Percentiles rank a stretch among this genome's conserved stretches.
Evolutionary conservation across 2,888 invertebrate species (phyloP).

Genomic region (Hirudinaria manillensis): DNA sequence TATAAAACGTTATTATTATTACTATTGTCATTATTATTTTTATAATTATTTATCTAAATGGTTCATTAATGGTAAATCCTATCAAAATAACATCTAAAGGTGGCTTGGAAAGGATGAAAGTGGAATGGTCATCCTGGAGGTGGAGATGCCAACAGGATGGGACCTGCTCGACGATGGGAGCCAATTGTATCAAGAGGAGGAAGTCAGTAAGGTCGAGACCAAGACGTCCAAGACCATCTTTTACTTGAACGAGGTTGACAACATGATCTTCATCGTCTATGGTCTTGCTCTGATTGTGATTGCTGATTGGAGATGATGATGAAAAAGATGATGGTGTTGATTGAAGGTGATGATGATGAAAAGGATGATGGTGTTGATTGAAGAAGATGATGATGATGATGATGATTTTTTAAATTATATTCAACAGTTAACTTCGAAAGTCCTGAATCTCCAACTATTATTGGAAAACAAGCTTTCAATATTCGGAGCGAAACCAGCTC

Average conservation of each 20-base stretch:
- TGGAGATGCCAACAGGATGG: background rate
- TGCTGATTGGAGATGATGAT: background rate
- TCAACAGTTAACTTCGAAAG: background rate
- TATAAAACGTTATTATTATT: too few species aligned
- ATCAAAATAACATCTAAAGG: background rate
- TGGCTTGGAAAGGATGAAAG: constrained; percentile 4
- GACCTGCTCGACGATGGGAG: background rate
- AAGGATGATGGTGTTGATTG: too few species aligned
- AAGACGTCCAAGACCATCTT: background rate
- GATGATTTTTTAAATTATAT: background rate
- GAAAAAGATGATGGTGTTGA: background rate
- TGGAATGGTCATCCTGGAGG: constrained; percentile 4
- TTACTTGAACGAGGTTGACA: background rate
- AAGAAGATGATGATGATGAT: background rate
- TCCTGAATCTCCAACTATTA: background rate
- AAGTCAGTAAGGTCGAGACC: background rate
- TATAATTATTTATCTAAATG: too few species aligned
- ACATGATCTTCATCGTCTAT: too few species aligned
- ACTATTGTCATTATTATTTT: too few species aligned
- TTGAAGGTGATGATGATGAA: background rate
- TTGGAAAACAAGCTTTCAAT: constrained; percentile 1
- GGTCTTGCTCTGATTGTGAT: too few species aligned
- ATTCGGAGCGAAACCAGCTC: constrained; percentile 9
- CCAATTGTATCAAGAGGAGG: background rate
- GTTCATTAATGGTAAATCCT: background rate